Conservation (phyloP, 2,888 invertebrate genomes). For the Drosophila putrida region DNA sequence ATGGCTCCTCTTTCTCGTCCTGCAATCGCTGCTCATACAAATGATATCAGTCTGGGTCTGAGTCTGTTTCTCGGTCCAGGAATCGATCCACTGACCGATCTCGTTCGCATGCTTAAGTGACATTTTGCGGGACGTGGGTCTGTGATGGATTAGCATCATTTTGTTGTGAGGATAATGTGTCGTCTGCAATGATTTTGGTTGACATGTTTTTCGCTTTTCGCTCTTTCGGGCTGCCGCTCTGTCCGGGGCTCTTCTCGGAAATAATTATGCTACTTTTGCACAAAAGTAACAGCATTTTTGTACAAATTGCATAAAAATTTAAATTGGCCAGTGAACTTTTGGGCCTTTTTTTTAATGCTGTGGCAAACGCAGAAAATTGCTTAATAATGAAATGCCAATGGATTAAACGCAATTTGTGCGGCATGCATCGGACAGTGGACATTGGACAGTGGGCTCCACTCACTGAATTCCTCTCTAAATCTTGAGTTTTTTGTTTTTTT, state of each 20-base stretch:
- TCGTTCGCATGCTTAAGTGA: conserved; percentile 75
- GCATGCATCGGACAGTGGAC: conserved; percentile 53
- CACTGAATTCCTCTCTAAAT: conserved; percentile 52
- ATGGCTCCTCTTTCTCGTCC: conserved; percentile 25
- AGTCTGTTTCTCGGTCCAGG: conserved; percentile 1
- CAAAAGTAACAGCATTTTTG: conserved; percentile 83
- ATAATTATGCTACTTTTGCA: conserved; percentile 84
- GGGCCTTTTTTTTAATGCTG: conserved; percentile 35
- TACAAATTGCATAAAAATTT: conserved; percentile 83
- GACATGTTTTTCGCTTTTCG: conserved; percentile 64
- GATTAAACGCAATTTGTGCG: conserved; percentile 79
- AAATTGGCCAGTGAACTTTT: conserved; percentile 67
- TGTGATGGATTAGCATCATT: conserved; percentile 85
- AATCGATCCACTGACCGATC: conserved; percentile 49
- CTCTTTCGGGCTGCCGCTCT: conserved; percentile 31
- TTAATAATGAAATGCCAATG: conserved; percentile 81
- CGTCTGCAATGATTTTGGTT: conserved; percentile 82
- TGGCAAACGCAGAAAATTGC: conserved; percentile 68
- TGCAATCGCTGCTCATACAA: conserved; percentile 33
- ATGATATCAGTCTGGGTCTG: conserved; percentile 52
- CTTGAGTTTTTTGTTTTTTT: conserved; percentile 28
- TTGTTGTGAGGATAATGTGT: conserved; percentile 82
- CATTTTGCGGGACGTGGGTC: conserved; percentile 72
- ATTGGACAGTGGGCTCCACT: conserved; percentile 43
- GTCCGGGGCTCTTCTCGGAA: conserved; percentile 78